Conservation (phyloP, 2,113 vertebrate species). For the Labeo rohita region DNA sequence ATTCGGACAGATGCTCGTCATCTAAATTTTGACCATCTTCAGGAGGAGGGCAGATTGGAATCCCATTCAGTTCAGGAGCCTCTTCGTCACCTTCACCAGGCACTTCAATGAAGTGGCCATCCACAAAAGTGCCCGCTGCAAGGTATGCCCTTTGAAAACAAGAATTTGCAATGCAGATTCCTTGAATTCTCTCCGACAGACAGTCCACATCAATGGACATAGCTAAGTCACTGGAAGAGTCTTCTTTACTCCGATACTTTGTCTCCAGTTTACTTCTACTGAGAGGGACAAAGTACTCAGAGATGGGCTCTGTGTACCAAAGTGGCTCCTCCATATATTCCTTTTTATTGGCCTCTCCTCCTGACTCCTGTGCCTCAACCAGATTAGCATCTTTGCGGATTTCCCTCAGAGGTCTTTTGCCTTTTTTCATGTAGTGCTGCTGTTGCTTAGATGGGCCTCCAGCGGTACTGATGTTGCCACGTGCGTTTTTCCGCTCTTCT, state of each 20-base stretch:
- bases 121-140: slow-evolving; percentile 95
- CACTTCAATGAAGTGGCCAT: slow-evolving; percentile 97
- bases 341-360: slow-evolving; percentile 79
- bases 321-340: slow-evolving; percentile 96
- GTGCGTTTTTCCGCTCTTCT: slow-evolving; percentile 77
- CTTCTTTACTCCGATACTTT: slow-evolving; percentile 87
- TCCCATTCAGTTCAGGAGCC: slow-evolving; percentile 86
- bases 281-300: slow-evolving; percentile 92
- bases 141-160: slow-evolving; percentile 90
- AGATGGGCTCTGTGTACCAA: slow-evolving; percentile 98
- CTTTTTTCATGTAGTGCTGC: slow-evolving; percentile 85
- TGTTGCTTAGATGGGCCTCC: slow-evolving; percentile 77
- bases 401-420: slow-evolving; percentile 87
- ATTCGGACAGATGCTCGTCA: slow-evolving; percentile 99
- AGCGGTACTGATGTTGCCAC: slow-evolving; percentile 75
- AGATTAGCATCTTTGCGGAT: slow-evolving; percentile 80
- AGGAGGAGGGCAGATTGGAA: slow-evolving; percentile 90
- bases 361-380: slow-evolving; percentile 79
- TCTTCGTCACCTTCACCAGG: slow-evolving; percentile 88
- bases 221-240: slow-evolving; percentile 70
- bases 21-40: slow-evolving; percentile 93
- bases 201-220: slow-evolving; percentile 79
- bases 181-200: slow-evolving; percentile 86
- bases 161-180: slow-evolving; percentile 87
- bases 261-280: slow-evolving; percentile 97